Base-by-base conservation (phyloP, 1,140 invertebrate genomes). In the Drosophila yakuba region DNA sequence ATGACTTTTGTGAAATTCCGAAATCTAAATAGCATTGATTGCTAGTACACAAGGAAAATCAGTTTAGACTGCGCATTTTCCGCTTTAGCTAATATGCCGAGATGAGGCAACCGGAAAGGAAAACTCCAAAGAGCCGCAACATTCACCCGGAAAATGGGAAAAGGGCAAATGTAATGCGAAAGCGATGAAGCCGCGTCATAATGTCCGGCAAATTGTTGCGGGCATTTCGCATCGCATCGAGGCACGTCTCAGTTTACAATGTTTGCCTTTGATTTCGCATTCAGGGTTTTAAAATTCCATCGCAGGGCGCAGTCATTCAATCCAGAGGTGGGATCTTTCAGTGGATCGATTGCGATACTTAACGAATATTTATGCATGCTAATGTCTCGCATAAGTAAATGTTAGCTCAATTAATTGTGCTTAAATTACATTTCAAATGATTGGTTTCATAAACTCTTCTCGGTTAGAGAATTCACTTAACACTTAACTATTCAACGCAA, bases 191-290 rank as follows among this genome's bases (percentile, higher is more conserved):
- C 73, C 43, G 61, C 60, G 45, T 56, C 55, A 74, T 55, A 67
- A 59, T 61, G 62, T 79, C 68, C 76, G 72, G 78, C 71, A 80
- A 80, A 80, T 80, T 80, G 59, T 80, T 82, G 67, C 71, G 72
- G 72, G 45, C 54, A 74, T 74, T 74, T 52, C 59, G 39, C 25
- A 75, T 44, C 23, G 69, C 32, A 20, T 20, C 2, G 20, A 2
- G 80, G 66, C 69, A 82, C 80, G 80, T 75, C 74, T 83, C 72
- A 67, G 60, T 51, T 74, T 68, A 68, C 64, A 68, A 66, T 66
- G 64, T 68, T 68, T 68, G 64, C 64, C 64, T 68, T 68, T 68
- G 60, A 64, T 68, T 68, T 68, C 38, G 28, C 60, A 68, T 68
- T 68, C 64, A 68, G 64, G 14, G 69, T 51, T 64, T 51, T 61